Evolutionary conservation across 2,797 vertebrate species (phyloP).

Genomic region (Ceryle rudis): DNA sequence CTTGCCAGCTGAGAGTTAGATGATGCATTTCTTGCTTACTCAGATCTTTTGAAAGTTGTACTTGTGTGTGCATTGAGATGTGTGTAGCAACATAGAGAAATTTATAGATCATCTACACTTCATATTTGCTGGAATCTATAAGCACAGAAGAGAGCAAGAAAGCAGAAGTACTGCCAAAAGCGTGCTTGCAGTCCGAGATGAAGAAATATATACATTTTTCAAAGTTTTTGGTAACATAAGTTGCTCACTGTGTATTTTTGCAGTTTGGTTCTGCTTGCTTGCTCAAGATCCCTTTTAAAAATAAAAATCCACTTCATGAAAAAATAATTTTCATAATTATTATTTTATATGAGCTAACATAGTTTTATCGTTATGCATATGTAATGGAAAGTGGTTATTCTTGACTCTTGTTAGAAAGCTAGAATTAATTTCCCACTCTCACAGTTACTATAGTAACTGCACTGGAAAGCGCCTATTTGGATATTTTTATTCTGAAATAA

Average conservation of each 20-base stretch:
- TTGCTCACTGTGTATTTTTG: not conserved
- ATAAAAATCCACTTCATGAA: slow-evolving; percentile 56
- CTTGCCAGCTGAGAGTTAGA: not conserved
- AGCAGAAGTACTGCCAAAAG: not conserved
- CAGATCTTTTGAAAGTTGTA: not conserved
- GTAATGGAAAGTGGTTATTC: slow-evolving; percentile 61
- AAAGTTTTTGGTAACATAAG: not conserved
- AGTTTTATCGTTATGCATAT: slow-evolving; percentile 39
- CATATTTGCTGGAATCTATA: not conserved
- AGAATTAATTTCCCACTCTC: slow-evolving; percentile 55
- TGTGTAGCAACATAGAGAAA: not conserved
- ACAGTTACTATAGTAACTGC: slow-evolving; percentile 65
- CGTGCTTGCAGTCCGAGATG: not conserved
- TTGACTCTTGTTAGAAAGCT: slow-evolving; percentile 56
- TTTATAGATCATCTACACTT: not conserved
- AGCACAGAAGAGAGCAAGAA: not conserved
- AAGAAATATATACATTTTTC: not conserved
- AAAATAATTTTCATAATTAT: slow-evolving; percentile 65
- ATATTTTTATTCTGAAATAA: slow-evolving; percentile 56
- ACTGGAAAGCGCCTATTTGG: slow-evolving; percentile 29
- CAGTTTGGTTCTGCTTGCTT: slow-evolving; percentile 13
- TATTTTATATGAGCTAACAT: slow-evolving; percentile 59
- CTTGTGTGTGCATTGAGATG: not conserved
- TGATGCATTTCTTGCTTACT: not conserved
- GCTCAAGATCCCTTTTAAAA: slow-evolving; percentile 50